A percentile compares a stretch with the other conserved stretches of the same genome.
Evolutionary conservation across 1,140 invertebrate genomes (phyloP).

Genomic region (Muscidifurax raptorellus): DNA sequence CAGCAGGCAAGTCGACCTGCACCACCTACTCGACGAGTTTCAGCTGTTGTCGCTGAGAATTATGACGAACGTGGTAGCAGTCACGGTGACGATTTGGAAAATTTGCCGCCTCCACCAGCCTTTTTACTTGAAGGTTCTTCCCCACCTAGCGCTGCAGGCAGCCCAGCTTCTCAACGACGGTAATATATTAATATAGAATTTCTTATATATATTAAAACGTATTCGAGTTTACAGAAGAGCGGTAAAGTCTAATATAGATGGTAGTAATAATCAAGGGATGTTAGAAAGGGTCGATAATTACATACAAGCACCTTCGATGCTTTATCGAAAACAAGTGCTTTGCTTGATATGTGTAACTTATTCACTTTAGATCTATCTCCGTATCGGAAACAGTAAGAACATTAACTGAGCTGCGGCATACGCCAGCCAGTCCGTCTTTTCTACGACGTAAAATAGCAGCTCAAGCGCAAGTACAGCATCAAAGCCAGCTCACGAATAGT

Average conservation of each 20-base stretch:
- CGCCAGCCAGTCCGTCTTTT: conserved; percentile 88
- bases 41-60: conserved; percentile 80
- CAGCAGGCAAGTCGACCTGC: conserved; percentile 79
- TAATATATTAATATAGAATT: conserved; percentile 8
- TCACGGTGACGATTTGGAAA: conserved; percentile 77
- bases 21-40: conserved; percentile 89
- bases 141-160: conserved; percentile 62
- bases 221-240: neutral
- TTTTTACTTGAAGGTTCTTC: conserved; percentile 83
- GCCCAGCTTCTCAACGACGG: conserved; percentile 68
- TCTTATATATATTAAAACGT: neutral
- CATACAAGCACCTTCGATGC: neutral
- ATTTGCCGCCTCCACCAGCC: conserved; percentile 89
- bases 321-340: neutral
- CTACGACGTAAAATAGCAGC: conserved; percentile 79
- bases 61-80: conserved; percentile 61
- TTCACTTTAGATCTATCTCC: conserved; percentile 67
- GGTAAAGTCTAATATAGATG: neutral
- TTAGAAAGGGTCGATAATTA: neutral
- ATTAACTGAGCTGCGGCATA: conserved; percentile 89
- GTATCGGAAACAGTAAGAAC: conserved; percentile 93
- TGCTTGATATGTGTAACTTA: neutral
- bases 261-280: neutral
- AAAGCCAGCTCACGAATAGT: conserved; percentile 41
- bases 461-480: conserved; percentile 58